Evolutionary conservation across 2,113 vertebrate genomes (phyloP).

Genomic region (Taxidea taxus): DNA sequence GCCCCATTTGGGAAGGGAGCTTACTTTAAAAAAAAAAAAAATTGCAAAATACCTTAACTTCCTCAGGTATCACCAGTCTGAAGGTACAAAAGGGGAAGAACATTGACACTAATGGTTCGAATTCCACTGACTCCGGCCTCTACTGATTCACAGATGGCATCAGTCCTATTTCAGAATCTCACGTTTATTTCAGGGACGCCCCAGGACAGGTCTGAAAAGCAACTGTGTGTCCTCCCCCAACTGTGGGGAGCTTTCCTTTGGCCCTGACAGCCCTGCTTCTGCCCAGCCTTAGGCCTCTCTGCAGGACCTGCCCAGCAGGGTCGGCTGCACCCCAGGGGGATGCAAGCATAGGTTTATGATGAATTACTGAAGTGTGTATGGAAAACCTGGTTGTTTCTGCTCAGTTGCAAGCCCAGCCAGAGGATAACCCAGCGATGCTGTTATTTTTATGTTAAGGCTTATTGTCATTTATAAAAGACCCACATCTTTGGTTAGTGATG

Average conservation of each 20-base stretch:
- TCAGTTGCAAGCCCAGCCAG: not conserved
- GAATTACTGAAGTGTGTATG: not conserved
- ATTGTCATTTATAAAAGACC: not conserved
- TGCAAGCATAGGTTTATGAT: too few species aligned
- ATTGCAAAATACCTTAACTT: not conserved
- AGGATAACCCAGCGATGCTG: not conserved
- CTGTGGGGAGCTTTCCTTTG: not conserved
- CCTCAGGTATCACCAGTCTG: not conserved
- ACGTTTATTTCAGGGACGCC: not conserved
- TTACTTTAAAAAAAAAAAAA: not conserved
- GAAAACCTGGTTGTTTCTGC: not conserved
- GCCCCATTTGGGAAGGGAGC: not conserved
- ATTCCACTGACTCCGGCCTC: not conserved
- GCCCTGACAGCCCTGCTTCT: not conserved
- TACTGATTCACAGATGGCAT: not conserved
- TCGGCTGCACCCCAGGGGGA: fast-evolving
- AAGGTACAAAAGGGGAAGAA: not conserved
- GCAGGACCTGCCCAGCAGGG: not conserved
- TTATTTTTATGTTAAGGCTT: not conserved
- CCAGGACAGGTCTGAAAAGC: not conserved
- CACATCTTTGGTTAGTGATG: not conserved
- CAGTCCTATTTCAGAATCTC: not conserved
- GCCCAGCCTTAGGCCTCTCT: not conserved
- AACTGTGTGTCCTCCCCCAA: too few species aligned
- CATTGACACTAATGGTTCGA: not conserved